Percentiles rank a stretch among this genome's conserved stretches.
These are phyloP conservation scores for Littorina saxatilis DNA, from an alignment of 1,140 invertebrate genomes.

Conservation along the genomic window DNA sequence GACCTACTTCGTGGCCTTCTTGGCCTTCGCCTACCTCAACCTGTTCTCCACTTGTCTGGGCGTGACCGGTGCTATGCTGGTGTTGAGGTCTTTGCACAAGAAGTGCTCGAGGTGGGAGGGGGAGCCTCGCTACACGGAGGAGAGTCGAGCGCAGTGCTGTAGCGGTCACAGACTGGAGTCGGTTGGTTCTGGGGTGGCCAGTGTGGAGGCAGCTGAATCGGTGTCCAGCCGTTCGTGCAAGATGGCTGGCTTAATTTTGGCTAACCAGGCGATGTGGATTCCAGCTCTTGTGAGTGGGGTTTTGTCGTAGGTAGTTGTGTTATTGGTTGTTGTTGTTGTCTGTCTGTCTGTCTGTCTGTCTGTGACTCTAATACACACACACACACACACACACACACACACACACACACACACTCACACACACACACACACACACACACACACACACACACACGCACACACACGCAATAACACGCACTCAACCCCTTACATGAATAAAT, in stretches of 20 bases:
- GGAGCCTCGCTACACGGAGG: slow-evolving; percentile 21
- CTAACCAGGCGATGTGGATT: slow-evolving; percentile 53
- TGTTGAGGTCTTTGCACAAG: background rate
- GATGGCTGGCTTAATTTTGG: slow-evolving; percentile 36
- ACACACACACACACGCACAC: too few relatives aligned
- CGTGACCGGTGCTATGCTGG: background rate
- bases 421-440: too few relatives aligned
- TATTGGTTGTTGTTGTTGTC: background rate
- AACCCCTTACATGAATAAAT: too few relatives aligned
- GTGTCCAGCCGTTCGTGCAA: background rate
- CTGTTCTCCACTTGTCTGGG: background rate
- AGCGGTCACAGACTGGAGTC: background rate
- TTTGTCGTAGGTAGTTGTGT: background rate
- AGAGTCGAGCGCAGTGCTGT: background rate
- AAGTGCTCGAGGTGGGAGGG: background rate
- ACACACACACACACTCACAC: background rate
- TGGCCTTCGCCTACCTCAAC: slow-evolving; percentile 52
- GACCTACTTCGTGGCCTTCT: slow-evolving; percentile 53
- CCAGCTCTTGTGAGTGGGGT: slow-evolving; percentile 51
- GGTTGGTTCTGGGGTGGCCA: too few relatives aligned
- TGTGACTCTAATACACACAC: background rate
- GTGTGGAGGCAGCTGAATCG: too few relatives aligned
- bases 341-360: background rate
- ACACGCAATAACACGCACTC: too few relatives aligned
- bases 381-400: background rate